These are phyloP conservation scores for Octomys mimax DNA, from an alignment of 2,797 vertebrate genomes.

Conservation along the genomic window DNA sequence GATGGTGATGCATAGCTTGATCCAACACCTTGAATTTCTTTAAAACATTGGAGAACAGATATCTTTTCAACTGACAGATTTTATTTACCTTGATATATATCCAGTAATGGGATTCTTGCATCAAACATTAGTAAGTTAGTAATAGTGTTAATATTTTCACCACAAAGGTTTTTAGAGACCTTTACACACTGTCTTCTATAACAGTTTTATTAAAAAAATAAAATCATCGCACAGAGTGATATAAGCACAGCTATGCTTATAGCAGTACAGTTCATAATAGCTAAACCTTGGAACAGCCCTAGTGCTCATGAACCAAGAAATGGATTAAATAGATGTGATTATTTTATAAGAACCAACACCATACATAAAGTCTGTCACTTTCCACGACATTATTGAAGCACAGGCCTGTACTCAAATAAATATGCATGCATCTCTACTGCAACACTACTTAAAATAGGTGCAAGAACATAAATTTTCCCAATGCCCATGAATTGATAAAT, in stretches of 20 bases:
- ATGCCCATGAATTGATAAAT: not conserved
- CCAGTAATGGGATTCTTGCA: not conserved
- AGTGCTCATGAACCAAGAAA: no score
- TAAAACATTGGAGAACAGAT: not conserved
- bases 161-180: not conserved
- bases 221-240: no score
- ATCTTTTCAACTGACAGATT: not conserved
- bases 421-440: no score
- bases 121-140: not conserved
- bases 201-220: not conserved
- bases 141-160: not conserved
- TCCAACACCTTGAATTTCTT: no score
- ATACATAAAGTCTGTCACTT: no score
- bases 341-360: not conserved
- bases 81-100: not conserved
- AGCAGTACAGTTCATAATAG: no score
- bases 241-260: no score
- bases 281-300: no score
- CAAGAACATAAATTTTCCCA: not conserved
- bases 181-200: not conserved
- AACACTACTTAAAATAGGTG: not conserved
- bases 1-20: not conserved
- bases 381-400: not conserved
- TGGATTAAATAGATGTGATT: no score
- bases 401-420: not conserved